Conservation (phyloP, 2,888 invertebrate genomes). For the Sycophila texana region DNA sequence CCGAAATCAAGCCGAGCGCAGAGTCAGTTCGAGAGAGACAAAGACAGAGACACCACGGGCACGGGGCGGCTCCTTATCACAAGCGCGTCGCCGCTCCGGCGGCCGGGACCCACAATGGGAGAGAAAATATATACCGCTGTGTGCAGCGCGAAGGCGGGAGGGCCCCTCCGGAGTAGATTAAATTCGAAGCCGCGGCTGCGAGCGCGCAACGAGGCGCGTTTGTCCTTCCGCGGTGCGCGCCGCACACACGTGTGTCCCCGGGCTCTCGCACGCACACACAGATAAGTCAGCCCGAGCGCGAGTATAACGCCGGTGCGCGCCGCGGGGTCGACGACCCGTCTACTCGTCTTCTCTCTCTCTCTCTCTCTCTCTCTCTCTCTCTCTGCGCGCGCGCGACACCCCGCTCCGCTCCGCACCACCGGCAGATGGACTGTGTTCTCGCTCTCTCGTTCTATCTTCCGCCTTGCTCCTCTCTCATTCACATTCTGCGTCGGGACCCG, state of each 20-base stretch:
- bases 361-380: slow-evolving; percentile 59
- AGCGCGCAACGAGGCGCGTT: slow-evolving; percentile 62
- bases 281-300: slow-evolving; percentile 50
- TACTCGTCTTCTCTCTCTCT: slow-evolving; percentile 57
- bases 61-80: slow-evolving; percentile 15
- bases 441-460: slow-evolving; percentile 58
- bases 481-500: slow-evolving; percentile 5
- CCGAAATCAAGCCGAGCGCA: background rate
- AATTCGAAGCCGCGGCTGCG: slow-evolving; percentile 66
- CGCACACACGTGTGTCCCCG: background rate
- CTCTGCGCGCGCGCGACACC: slow-evolving; percentile 62
- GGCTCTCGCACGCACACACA: background rate
- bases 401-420: slow-evolving; percentile 62
- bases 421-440: slow-evolving; percentile 64
- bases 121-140: background rate
- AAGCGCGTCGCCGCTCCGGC: background rate
- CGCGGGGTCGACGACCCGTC: slow-evolving; percentile 73
- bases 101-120: background rate
- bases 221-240: slow-evolving; percentile 61
- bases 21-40: slow-evolving; percentile 23
- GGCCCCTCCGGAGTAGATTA: slow-evolving; percentile 59
- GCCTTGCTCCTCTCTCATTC: slow-evolving; percentile 50
- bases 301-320: slow-evolving; percentile 64
- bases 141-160: background rate
- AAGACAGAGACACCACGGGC: slow-evolving; percentile 28